Conservation (phyloP, 1,140 invertebrate species). For the Drosophila simulans region DNA sequence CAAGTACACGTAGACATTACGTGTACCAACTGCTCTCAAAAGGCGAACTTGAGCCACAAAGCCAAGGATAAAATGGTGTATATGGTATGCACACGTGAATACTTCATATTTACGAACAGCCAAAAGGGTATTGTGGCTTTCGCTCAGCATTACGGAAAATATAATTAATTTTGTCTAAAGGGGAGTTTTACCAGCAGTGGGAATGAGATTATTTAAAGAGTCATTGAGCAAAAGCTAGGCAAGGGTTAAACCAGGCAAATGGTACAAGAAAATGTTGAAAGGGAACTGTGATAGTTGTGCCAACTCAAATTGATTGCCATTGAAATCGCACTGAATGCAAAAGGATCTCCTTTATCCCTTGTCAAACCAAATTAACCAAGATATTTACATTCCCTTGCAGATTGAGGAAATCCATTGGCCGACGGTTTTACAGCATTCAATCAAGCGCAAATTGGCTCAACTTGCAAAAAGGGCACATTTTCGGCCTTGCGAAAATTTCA, state of each 20-base stretch:
- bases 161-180: constrained; percentile 21
- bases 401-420: constrained; percentile 21
- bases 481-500: constrained; percentile 33
- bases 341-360: constrained; percentile 6
- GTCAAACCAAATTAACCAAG: constrained; percentile 46
- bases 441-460: constrained; percentile 41
- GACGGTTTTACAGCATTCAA: constrained; percentile 33
- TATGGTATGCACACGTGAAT: constrained; percentile 5
- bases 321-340: constrained; percentile 5
- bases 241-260: background rate
- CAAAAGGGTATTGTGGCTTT: constrained; percentile 32
- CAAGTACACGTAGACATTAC: constrained; percentile 55
- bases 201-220: background rate
- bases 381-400: constrained; percentile 38
- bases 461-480: constrained; percentile 48
- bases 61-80: constrained; percentile 2
- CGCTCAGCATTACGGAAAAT: constrained; percentile 1
- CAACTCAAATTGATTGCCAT: background rate
- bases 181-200: background rate
- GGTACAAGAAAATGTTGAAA: constrained; percentile 1
- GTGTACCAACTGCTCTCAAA: constrained; percentile 35
- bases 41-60: constrained; percentile 26
- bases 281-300: background rate
- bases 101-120: constrained; percentile 15
- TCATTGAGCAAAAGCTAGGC: background rate